Evolutionary conservation across 2,888 invertebrate species (phyloP), one percentile per base, ranked within the genome.

Genomic region (Sinhomidia bicolor): DNA sequence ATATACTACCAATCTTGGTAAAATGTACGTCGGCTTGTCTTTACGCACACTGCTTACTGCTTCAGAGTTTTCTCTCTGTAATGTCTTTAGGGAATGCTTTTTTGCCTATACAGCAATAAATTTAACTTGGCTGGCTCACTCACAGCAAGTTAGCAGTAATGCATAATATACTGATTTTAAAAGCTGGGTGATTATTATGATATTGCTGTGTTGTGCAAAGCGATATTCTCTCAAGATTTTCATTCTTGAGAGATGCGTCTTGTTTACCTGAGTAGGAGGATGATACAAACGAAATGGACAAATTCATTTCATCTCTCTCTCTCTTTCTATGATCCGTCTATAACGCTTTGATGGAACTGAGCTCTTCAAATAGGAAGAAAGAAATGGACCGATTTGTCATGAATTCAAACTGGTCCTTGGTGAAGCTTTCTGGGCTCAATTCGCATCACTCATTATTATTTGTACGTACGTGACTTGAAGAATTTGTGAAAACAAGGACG

Each of bases 81-180:
- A 36, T 74, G 83, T 68, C 83, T 83, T 60, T 1, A 57, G 83
- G 83, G 83, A 83, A 51, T 83, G 57, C 36, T 83, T 47, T 62
- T 54, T 54, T 60, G 20, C n/a, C 44, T 80, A 60, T 41, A 80
- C 5, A 57, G 9, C 36, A 51, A 51, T n/a, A n/a, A n/a, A n/a
- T n/a, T n/a, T n/a, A 82, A 68, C 82, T 82, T 71, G 54, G 32
- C 76, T 76, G n/a, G n/a, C n/a, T n/a, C n/a, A n/a, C n/a, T n/a
- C n/a, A n/a, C n/a, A n/a, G n/a, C n/a, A n/a, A n/a, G n/a, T n/a
- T n/a, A n/a, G n/a, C n/a, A n/a, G n/a, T 29, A n/a, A 54, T 41
- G 23, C 44, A 44, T 57, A 47, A 57, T 57, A 83, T 41, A 71
- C 26, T 83, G 54, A 7, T 26, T 36, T 36, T 71, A 62, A 62